Evolutionary conservation across 2,888 invertebrate genomes (phyloP).

Genomic region (Adelognathus sp.): DNA sequence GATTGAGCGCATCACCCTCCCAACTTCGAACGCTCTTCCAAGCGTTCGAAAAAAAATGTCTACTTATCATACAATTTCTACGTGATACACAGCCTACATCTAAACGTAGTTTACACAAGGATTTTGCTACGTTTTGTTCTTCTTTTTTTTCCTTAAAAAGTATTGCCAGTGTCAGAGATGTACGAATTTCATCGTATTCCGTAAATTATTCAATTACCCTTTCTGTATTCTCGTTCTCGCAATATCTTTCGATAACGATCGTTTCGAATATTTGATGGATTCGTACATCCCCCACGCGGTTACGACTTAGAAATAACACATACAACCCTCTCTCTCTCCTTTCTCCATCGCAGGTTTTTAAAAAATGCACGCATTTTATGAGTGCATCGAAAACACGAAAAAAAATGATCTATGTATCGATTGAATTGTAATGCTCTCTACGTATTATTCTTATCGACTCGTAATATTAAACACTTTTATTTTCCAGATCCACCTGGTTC

Average conservation of each 20-base stretch:
- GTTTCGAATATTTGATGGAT: constrained; percentile 34
- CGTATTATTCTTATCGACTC: constrained; percentile 27
- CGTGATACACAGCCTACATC: constrained; percentile 37
- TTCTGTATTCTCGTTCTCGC: constrained; percentile 10
- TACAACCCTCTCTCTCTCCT: constrained; percentile 23
- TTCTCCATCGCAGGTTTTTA: not conserved
- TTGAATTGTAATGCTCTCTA: constrained; percentile 48
- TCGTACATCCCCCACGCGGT: constrained; percentile 45
- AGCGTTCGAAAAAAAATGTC: constrained; percentile 27
- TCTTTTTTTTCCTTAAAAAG: constrained; percentile 37
- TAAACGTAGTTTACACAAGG: constrained; percentile 28
- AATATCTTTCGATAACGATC: constrained; percentile 18
- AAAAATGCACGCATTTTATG: constrained; percentile 45
- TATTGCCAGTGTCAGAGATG: constrained; percentile 53
- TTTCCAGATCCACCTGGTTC: constrained; percentile 19
- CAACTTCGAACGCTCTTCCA: constrained; percentile 7
- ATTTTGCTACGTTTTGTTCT: constrained; percentile 13
- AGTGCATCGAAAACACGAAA: constrained; percentile 44
- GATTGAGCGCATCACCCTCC: constrained; percentile 30
- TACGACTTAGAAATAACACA: constrained; percentile 43
- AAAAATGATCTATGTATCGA: constrained; percentile 30
- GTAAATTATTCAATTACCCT: constrained; percentile 46
- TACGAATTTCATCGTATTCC: constrained; percentile 48
- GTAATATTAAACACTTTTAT: constrained; percentile 42
- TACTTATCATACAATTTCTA: constrained; percentile 48